A percentile compares a stretch with the other conserved stretches of the same genome.
phyloP scores from a whole-genome alignment of 2,797 vertebrate genomes.

The Anabas testudineus region DNA sequence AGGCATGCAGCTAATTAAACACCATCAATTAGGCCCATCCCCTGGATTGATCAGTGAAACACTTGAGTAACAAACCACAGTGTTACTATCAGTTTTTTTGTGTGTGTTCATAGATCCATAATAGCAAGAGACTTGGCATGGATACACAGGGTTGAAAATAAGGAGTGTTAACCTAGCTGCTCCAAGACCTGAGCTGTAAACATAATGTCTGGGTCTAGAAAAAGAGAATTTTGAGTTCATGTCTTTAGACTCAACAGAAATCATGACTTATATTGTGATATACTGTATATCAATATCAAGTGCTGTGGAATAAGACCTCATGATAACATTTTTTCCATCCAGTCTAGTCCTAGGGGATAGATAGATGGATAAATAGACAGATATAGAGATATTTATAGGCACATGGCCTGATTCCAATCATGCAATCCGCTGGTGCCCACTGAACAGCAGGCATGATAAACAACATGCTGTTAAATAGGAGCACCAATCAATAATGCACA shows the following conservation, averaged over 20 bases:
- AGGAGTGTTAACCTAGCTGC: background rate
- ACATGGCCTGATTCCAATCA: constrained; percentile 48
- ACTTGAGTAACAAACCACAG: background rate
- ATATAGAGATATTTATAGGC: constrained; percentile 39
- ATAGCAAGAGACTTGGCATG: background rate
- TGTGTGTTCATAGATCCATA: background rate
- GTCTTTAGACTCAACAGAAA: background rate
- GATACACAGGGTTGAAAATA: background rate
- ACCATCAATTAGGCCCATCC: background rate
- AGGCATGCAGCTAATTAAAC: too few species aligned
- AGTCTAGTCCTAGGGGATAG: background rate
- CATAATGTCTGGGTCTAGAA: background rate
- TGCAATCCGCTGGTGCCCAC: constrained; percentile 34
- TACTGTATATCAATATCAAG: background rate
- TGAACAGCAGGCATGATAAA: constrained; percentile 71
- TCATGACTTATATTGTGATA: background rate
- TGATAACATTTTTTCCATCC: background rate
- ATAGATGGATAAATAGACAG: constrained; percentile 16
- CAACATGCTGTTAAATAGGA: constrained; percentile 70
- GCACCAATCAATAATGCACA: constrained; percentile 63
- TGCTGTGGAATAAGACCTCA: background rate
- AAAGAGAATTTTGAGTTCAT: background rate
- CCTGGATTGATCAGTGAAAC: too few species aligned
- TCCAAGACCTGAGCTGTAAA: background rate
- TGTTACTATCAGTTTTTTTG: too few species aligned